phyloP scores from a whole-genome alignment of 2,888 invertebrate genomes.

The Argyresthia albistria region DNA sequence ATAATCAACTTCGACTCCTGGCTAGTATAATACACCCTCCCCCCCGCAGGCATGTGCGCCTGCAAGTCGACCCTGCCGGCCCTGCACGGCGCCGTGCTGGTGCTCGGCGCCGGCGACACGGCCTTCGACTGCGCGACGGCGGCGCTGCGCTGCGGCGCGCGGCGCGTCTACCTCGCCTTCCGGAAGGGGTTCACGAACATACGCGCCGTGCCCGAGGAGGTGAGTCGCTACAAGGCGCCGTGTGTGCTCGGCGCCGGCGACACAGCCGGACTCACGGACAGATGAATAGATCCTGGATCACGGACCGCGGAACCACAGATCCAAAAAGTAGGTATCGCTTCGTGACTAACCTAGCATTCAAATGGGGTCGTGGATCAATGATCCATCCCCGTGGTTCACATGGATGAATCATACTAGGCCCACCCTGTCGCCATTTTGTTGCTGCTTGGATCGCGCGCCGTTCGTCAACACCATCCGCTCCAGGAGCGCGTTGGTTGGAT shows the following conservation, averaged over 20 bases:
- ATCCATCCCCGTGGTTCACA: too few relatives aligned
- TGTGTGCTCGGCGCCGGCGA: slow-evolving; percentile 96
- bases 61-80: slow-evolving; percentile 83
- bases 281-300: too few relatives aligned
- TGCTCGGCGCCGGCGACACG: slow-evolving; percentile 97
- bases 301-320: slow-evolving; percentile 98
- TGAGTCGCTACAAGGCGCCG: slow-evolving; percentile 80
- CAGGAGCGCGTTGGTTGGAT: too few relatives aligned
- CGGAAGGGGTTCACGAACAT: slow-evolving; percentile 95
- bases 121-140: slow-evolving; percentile 99
- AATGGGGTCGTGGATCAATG: too few relatives aligned
- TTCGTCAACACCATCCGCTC: slow-evolving; percentile 93
- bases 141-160: slow-evolving; percentile 94
- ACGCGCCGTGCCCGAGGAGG: slow-evolving; percentile 98
- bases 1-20: too few relatives aligned
- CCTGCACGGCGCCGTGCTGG: slow-evolving; percentile 87
- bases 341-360: too few relatives aligned
- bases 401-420: too few relatives aligned
- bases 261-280: too few relatives aligned
- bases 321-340: too few relatives aligned
- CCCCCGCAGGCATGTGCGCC: slow-evolving; percentile 79
- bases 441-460: too few relatives aligned
- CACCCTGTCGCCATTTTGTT: too few relatives aligned
- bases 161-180: slow-evolving; percentile 93
- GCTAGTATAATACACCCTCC: too few relatives aligned